These are phyloP conservation scores for Otis tarda DNA, from an alignment of 2,113 vertebrate species.

Conservation along the genomic window DNA sequence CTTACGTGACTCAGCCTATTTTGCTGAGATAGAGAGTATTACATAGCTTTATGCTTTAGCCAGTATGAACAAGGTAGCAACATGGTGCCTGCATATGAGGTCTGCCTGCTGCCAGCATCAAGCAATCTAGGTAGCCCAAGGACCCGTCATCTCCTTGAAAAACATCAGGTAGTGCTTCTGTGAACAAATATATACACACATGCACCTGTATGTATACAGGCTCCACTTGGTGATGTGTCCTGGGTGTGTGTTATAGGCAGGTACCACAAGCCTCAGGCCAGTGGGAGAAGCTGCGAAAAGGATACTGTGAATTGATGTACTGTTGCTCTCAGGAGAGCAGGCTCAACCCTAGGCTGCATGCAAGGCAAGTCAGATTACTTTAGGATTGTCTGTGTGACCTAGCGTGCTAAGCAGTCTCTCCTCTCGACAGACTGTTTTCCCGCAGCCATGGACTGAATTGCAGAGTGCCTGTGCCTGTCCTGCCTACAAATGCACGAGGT, in stretches of 20 bases:
- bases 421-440: neutral
- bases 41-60: neutral
- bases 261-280: neutral
- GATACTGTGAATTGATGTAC: neutral
- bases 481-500: neutral
- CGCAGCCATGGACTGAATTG: neutral
- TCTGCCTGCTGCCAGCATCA: neutral
- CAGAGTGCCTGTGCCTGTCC: neutral
- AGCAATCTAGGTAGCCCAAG: neutral
- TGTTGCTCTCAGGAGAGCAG: neutral
- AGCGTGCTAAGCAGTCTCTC: neutral
- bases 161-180: neutral
- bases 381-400: neutral
- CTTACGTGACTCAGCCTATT: neutral
- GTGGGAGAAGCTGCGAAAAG: neutral
- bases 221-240: neutral
- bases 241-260: neutral
- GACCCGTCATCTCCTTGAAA: neutral
- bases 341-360: neutral
- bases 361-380: neutral
- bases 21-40: neutral
- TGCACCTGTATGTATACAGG: neutral
- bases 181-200: neutral
- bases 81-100: neutral
- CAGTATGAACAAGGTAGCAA: neutral